phyloP scores from a whole-genome alignment of 2,888 invertebrate genomes.

The Tholera decimalis region DNA sequence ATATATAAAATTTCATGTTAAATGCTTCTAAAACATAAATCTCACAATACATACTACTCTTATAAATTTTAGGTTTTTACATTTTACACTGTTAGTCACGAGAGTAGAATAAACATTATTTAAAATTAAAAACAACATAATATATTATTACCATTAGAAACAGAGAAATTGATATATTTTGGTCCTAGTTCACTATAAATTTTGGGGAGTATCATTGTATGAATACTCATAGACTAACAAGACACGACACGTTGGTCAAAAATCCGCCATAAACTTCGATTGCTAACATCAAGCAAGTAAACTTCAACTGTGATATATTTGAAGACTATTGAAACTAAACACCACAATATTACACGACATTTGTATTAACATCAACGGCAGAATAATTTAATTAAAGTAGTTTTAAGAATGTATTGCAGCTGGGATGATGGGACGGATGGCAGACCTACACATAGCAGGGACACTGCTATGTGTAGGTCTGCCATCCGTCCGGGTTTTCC shows the following conservation, averaged over 20 bases:
- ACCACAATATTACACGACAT: constrained; percentile 26
- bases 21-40: constrained; percentile 90
- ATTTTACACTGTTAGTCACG: constrained; percentile 84
- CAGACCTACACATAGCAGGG: no score
- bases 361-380: constrained; percentile 38
- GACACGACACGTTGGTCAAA: constrained; percentile 45
- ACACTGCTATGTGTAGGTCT: no score
- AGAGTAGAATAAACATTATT: constrained; percentile 82
- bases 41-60: constrained; percentile 84
- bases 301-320: constrained; percentile 50
- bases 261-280: constrained; percentile 40
- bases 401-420: constrained; percentile 35
- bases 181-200: constrained; percentile 84
- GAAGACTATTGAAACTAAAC: constrained; percentile 47
- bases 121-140: constrained; percentile 88
- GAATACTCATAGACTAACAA: constrained; percentile 63
- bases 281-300: constrained; percentile 36
- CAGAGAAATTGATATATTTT: constrained; percentile 84
- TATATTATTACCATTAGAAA: constrained; percentile 81
- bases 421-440: no score
- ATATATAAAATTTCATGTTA: constrained; percentile 87
- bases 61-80: constrained; percentile 77
- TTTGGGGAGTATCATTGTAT: constrained; percentile 67
- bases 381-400: constrained; percentile 37
- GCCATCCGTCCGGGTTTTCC: no score